Evolutionary conservation across 2,797 vertebrate species (phyloP).

Genomic region (Urophycis tenuis): DNA sequence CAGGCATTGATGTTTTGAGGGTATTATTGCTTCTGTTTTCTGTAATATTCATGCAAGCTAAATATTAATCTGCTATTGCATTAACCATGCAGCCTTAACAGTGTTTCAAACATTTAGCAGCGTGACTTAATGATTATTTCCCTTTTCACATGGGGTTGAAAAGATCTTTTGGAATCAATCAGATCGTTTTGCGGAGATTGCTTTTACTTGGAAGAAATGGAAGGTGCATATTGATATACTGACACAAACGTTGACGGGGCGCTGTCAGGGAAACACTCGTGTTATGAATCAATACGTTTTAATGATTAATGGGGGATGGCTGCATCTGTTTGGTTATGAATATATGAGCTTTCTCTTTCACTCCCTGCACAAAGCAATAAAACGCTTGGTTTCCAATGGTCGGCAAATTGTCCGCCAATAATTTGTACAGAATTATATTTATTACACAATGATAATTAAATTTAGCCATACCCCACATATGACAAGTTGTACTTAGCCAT

Average conservation of each 20-base stretch:
- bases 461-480: not conserved
- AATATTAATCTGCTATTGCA: constrained; percentile 10
- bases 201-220: too few relatives aligned
- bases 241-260: constrained; percentile 35
- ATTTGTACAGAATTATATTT: not conserved
- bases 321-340: constrained; percentile 38
- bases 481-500: not conserved
- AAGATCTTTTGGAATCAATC: too few relatives aligned
- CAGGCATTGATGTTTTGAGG: constrained; percentile 2
- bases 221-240: not conserved
- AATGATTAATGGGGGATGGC: constrained; percentile 43
- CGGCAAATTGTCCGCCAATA: too few relatives aligned
- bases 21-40: constrained; percentile 9
- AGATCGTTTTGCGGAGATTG: too few relatives aligned
- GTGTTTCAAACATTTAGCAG: constrained; percentile 10
- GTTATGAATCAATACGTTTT: constrained; percentile 58
- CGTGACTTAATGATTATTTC: constrained; percentile 4
- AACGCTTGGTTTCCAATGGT: not conserved
- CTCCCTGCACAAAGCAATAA: constrained; percentile 21
- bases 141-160: not conserved
- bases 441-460: not conserved
- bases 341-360: constrained; percentile 32
- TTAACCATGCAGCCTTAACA: constrained; percentile 7
- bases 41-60: constrained; percentile 18
- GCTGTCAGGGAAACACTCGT: constrained; percentile 39